Base-by-base conservation (phyloP, 2,888 invertebrate genomes). In the Dryococelus australis region DNA sequence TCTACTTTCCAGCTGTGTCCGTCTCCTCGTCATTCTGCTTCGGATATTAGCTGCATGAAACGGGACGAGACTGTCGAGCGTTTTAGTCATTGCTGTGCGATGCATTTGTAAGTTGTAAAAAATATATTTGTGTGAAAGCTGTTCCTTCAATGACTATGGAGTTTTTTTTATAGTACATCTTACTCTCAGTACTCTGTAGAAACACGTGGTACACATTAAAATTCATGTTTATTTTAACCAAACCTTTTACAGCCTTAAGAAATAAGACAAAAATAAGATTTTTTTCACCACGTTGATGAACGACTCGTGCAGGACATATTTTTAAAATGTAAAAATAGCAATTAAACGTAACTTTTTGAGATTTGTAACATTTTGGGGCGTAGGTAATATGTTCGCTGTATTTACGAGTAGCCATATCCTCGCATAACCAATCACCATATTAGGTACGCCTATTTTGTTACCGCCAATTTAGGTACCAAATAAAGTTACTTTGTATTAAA, bases 401-500 rank as follows among this genome's bases (percentile, higher is more conserved):
- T 83, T 83, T 28, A 28, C 83, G 13, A 43, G 83, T 28, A 83
- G 27, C 28, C 83, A 28, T 35, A 28, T 83, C 10, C 35, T 83
- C 83, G 24, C 24, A 65, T 13, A 9, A 3, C 2, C 13, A 35
- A 28, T 83, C 27, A 83, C 83, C 83, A 83, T 10, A 83, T 83
- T 27, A 83, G 26, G 28, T 83, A 43, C 24, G 27, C 13, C 35
- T 83, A 27, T 28, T 83, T 83, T 83, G 1, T 35, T 0, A 83
- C 28, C 83, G 28, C 28, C 83, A 83, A 83, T 83, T 83, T 43
- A 43, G 24, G 28, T 35, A 35, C 35, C 83, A 83, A 83, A 24
- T 83, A 35, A 83, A 43, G 83, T 28, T 35, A 83, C 83, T 6
- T 27, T 28, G 28, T 35, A 35, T 83, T 43, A 83, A 43, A 83